Evolutionary conservation across 2,113 vertebrate species (phyloP), one percentile per base, ranked within the genome.

Genomic region (Cairina moschata): DNA sequence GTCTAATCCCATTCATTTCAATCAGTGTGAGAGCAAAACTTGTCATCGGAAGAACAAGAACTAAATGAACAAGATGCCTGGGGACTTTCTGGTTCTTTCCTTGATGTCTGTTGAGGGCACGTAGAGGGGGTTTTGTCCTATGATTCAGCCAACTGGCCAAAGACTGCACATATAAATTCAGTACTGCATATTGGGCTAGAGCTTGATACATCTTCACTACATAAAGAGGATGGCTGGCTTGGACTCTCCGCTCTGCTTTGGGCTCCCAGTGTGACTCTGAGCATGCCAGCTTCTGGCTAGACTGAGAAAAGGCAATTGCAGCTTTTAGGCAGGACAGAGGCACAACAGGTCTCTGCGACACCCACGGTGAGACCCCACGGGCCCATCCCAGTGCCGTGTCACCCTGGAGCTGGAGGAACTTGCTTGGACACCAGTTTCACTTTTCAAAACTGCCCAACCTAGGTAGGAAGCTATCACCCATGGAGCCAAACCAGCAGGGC

Each of bases 1-100:
- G 4, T 83, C 67, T 95, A 94, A 96, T 91, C 62, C 77, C 58
- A 92, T 82, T 96, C 86, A 87, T 91, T 96, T 93, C 71, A 40
- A 44, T 36, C 90, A 89, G 48, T 32, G 86, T 0, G 6, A 84
- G 90, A 91, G 66, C 38, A 91, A 95, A 92, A 91, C 28, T 69
- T 84, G 73, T 75, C 46, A 29, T 3, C 75, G 58, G 65, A 79
- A 81, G 69, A 78, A 75, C 38, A 88, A 88, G 56, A 86, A 76
- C 54, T 69, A 89, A 82, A 89, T 3, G 66, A 75, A 58, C 34
- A 69, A 25, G 40, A 73, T 32, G 40, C n/a, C 2, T 62, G 71
- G 55, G 67, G 58, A 84, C 69, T 76, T 90, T 86, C 66, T 84
- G 68, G 34, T 83, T 84, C 55, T 93, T 74, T 83, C 40, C 76